Evolutionary conservation across 2,888 invertebrate species (phyloP).

Genomic region (Pyralis farinalis): DNA sequence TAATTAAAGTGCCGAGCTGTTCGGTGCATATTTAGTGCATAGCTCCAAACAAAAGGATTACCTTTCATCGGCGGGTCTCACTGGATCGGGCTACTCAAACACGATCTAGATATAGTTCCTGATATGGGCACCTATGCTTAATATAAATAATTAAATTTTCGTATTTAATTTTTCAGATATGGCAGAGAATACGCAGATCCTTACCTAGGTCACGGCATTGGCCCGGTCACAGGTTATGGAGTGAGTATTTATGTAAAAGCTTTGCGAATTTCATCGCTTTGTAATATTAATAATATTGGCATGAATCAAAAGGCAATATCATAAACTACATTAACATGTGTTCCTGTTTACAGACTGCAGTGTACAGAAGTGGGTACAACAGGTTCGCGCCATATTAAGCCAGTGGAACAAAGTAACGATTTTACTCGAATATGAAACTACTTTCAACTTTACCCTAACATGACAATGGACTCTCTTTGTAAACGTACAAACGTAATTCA

Average conservation of each 20-base stretch:
- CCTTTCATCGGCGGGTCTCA: no score
- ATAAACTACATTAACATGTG: not conserved
- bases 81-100: no score
- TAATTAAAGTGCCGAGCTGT: no score
- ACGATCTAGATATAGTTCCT: no score
- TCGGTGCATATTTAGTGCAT: no score
- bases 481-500: slow-evolving; percentile 75
- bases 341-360: slow-evolving; percentile 86
- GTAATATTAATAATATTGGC: slow-evolving; percentile 1
- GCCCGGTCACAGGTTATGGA: slow-evolving; percentile 98
- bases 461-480: slow-evolving; percentile 81
- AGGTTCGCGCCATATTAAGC: slow-evolving; percentile 94
- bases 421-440: slow-evolving; percentile 71
- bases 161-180: slow-evolving; percentile 86
- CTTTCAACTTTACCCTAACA: slow-evolving; percentile 68
- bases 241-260: no score
- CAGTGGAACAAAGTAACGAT: slow-evolving; percentile 62
- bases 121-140: no score
- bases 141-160: no score
- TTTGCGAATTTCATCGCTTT: no score
- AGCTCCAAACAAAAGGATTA: no score
- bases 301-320: no score
- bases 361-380: slow-evolving; percentile 96
- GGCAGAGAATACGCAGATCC: slow-evolving; percentile 96
- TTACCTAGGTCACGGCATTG: slow-evolving; percentile 96